A percentile compares a stretch with the other conserved stretches of the same genome.
These are phyloP conservation scores for Cheumatopsyche charites DNA, from an alignment of 1,140 invertebrate genomes.

Conservation along the genomic window DNA sequence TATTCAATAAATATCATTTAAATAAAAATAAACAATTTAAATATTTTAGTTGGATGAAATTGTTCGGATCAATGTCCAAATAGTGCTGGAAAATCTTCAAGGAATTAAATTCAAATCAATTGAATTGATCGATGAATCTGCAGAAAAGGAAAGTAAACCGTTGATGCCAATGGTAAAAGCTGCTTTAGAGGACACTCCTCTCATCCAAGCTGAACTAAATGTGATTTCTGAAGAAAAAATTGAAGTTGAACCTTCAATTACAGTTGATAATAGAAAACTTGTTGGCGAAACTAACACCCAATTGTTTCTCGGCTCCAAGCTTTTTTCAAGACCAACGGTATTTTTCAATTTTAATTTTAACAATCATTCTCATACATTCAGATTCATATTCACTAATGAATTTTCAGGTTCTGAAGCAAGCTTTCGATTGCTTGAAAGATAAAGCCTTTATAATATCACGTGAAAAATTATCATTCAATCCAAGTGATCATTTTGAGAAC, in stretches of 20 bases:
- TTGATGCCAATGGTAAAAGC: conserved; percentile 63
- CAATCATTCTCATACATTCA: background rate
- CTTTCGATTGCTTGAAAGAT: conserved; percentile 54
- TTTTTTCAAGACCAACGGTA: conserved; percentile 54
- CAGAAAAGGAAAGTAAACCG: conserved; percentile 57
- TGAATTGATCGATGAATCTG: conserved; percentile 67
- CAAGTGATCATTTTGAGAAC: conserved; percentile 52
- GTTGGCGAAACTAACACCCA: conserved; percentile 63
- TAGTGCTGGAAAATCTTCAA: conserved; percentile 79
- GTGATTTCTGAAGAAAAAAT: conserved; percentile 57
- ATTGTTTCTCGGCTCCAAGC: conserved; percentile 62
- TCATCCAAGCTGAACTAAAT: conserved; percentile 64
- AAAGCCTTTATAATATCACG: conserved; percentile 61
- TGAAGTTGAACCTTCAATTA: conserved; percentile 61
- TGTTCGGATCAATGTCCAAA: conserved; percentile 68
- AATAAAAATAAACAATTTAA: conserved; percentile 6
- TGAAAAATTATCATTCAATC: conserved; percentile 54
- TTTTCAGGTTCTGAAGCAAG: conserved; percentile 55
- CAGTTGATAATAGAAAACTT: conserved; percentile 68
- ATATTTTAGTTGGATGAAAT: conserved; percentile 56
- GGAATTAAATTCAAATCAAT: conserved; percentile 74
- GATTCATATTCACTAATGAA: background rate
- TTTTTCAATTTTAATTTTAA: conserved; percentile 32
- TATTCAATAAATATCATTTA: background rate
- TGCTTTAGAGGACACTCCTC: conserved; percentile 65